Evolutionary conservation across 2,113 vertebrate genomes (phyloP).

Genomic region (Hippocampus mohnikei): DNA sequence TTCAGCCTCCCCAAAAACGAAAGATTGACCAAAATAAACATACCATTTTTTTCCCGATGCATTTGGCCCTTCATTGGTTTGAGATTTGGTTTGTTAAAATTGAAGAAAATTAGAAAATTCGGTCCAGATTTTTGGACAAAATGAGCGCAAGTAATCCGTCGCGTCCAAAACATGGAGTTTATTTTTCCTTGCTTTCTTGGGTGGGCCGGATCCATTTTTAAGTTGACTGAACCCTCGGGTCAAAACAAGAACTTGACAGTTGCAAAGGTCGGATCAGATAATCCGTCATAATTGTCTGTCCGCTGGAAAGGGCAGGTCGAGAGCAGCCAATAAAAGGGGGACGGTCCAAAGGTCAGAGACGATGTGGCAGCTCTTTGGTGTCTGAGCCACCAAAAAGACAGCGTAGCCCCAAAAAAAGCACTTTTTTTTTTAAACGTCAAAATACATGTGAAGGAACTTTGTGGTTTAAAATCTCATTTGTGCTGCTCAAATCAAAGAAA

Average conservation of each 20-base stretch:
- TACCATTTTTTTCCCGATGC: too few relatives aligned
- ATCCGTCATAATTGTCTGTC: conserved; percentile 3
- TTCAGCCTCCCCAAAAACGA: too few relatives aligned
- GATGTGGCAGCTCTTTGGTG: background rate
- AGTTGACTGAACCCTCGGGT: background rate
- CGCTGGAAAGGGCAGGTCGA: background rate
- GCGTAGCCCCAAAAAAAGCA: background rate
- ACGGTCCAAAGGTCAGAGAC: conserved; percentile 3
- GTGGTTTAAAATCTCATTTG: too few relatives aligned
- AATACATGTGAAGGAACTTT: too few relatives aligned
- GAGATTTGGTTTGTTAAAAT: too few relatives aligned
- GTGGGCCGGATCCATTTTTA: background rate
- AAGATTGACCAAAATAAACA: too few relatives aligned
- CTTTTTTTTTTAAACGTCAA: background rate
- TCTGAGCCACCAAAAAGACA: background rate
- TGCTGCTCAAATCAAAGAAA: too few relatives aligned
- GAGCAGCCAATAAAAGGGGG: conserved; percentile 3
- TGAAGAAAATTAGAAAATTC: background rate
- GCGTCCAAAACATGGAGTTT: background rate
- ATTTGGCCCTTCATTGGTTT: too few relatives aligned
- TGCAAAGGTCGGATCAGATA: conserved; percentile 3
- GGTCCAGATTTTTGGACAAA: background rate
- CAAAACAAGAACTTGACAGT: background rate
- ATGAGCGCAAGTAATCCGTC: background rate
- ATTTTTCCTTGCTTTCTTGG: background rate